Evolutionary conservation across 1,140 invertebrate species (phyloP).

Genomic region (Ceratina calcarata): DNA sequence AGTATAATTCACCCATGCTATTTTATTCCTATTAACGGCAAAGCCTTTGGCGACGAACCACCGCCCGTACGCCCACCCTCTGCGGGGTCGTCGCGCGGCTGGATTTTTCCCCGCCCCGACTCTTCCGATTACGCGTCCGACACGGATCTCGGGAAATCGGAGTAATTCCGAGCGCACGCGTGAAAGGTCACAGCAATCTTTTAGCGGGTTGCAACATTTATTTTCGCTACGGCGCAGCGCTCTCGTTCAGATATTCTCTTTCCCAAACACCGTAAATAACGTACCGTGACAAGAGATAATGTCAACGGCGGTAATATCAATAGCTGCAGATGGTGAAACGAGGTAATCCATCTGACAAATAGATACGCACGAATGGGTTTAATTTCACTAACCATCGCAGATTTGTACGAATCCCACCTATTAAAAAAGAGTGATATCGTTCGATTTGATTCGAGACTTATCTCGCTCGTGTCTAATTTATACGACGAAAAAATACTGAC

Average conservation of each 20-base stretch:
- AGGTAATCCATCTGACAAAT: not conserved
- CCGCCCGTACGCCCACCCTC: not conserved
- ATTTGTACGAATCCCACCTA: not conserved
- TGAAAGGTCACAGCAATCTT: conserved; percentile 17
- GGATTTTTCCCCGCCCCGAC: not conserved
- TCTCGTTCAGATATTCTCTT: not conserved
- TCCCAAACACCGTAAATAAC: conserved; percentile 6
- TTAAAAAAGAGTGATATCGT: not conserved
- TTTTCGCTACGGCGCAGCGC: not conserved
- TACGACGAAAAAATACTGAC: too few species aligned
- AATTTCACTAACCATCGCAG: too few species aligned
- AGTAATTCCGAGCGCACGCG: not conserved
- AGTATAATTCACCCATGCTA: conserved; percentile 63
- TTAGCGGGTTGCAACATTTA: not conserved
- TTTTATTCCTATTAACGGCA: conserved; percentile 52
- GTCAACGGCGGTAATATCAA: conserved; percentile 1
- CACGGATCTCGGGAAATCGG: conserved; percentile 7
- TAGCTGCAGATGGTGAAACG: not conserved
- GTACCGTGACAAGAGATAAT: not conserved
- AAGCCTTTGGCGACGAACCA: conserved; percentile 16
- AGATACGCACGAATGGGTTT: not conserved
- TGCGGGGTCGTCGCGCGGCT: too few species aligned
- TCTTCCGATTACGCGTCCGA: conserved; percentile 19
- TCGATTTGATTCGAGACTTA: not conserved
- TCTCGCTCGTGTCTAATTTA: too few species aligned